Conservation (phyloP, 37 sponge, comb jelly and placozoan genomes). For the Diacarnus erythraeanus region DNA sequence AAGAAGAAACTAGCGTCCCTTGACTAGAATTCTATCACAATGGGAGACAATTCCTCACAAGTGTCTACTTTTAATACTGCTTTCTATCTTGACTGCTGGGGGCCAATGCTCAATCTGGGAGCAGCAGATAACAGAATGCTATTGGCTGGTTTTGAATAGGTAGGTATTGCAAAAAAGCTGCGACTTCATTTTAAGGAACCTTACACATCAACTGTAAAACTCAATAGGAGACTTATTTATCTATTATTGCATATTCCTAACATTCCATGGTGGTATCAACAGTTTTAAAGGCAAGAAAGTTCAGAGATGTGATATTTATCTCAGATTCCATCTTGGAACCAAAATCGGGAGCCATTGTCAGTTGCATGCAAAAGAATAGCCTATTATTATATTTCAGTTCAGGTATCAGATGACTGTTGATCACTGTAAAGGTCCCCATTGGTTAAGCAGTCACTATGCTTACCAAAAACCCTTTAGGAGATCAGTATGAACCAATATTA, state of each 20-base stretch:
- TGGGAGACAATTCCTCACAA: no score
- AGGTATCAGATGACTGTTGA: conserved; percentile 15
- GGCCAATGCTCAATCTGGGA: no score
- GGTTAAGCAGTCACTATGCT: conserved; percentile 49
- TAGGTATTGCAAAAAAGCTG: not conserved
- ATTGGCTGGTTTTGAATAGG: conserved; percentile 18
- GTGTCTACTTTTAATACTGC: no score
- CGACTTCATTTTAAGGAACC: not conserved
- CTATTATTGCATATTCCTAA: not conserved
- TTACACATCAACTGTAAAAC: conserved; percentile 42
- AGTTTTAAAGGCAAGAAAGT: conserved; percentile 21
- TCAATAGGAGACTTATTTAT: conserved; percentile 32
- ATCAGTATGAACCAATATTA: no score
- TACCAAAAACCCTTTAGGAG: conserved; percentile 51
- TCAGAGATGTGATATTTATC: conserved; percentile 28
- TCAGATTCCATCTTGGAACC: conserved; percentile 35
- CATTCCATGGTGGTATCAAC: conserved; percentile 47
- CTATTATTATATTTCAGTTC: conserved; percentile 19
- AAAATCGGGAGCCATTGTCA: conserved; percentile 12
- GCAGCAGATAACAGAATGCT: conserved; percentile 21
- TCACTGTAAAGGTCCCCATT: conserved; percentile 17
- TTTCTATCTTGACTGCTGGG: no score
- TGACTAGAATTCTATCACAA: no score
- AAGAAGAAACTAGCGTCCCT: no score
- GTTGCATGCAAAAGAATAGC: conserved; percentile 9